These are phyloP conservation scores for Leptinotarsa peninsularis DNA, from an alignment of 2,888 invertebrate genomes.

Conservation along the genomic window DNA sequence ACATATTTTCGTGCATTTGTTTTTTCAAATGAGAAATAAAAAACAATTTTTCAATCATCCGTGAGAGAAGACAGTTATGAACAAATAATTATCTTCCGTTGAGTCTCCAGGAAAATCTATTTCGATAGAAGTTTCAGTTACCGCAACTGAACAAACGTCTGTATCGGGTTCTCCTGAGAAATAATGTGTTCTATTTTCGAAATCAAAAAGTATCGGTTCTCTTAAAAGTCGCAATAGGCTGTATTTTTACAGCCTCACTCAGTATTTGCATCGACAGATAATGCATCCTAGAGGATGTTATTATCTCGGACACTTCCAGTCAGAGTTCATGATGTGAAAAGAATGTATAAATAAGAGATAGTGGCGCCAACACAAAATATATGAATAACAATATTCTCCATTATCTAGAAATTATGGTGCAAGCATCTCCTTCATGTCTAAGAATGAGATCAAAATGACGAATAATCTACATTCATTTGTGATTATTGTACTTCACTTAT, in stretches of 20 bases:
- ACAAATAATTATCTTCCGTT: no score
- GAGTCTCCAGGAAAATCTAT: no score
- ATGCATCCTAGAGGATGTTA: constrained; percentile 9
- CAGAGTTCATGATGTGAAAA: constrained; percentile 18
- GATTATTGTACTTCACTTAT: background rate
- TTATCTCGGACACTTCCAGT: constrained; percentile 13
- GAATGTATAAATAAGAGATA: constrained; percentile 15
- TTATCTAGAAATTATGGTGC: background rate
- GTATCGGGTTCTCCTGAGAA: no score
- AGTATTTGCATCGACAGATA: background rate
- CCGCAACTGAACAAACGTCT: no score
- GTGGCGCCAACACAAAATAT: constrained; percentile 3
- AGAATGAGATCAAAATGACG: constrained; percentile 14
- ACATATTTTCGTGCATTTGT: no score
- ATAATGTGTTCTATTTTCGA: no score
- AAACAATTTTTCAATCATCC: no score
- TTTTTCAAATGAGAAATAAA: no score
- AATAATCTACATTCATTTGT: background rate
- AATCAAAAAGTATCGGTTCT: no score
- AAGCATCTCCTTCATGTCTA: background rate
- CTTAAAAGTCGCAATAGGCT: no score
- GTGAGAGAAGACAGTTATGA: no score
- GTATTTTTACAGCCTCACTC: background rate
- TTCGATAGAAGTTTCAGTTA: no score
- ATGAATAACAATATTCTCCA: background rate